phyloP scores from a whole-genome alignment of 2,797 vertebrate genomes.

The Poeciliopsis paucimaculata region DNA sequence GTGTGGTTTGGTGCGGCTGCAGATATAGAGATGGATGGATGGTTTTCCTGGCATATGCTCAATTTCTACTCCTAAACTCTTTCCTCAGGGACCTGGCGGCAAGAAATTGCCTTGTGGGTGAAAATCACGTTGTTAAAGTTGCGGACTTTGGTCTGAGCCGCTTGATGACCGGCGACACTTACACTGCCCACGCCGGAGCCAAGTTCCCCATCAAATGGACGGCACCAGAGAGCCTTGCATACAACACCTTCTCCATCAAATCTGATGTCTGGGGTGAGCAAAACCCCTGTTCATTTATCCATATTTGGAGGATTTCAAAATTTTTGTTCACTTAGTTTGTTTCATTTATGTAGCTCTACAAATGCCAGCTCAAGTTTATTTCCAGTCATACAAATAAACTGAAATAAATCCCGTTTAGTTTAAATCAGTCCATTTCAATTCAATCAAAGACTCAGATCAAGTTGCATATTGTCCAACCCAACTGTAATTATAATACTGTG shows the following conservation, averaged over 20 bases:
- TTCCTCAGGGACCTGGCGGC: constrained; percentile 92
- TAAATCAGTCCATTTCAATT: background rate
- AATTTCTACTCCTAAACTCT: background rate
- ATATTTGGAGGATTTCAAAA: background rate
- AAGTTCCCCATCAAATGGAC: constrained; percentile 99
- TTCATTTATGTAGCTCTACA: background rate
- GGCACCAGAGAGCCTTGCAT: constrained; percentile 96
- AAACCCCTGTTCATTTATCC: background rate
- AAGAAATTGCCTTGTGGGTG: constrained; percentile 96
- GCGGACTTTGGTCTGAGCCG: constrained; percentile 97
- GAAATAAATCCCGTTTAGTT: background rate
- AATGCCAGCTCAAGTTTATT: background rate
- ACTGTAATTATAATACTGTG: background rate
- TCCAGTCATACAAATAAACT: background rate
- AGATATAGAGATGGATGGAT: rapidly evolving
- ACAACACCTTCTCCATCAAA: constrained; percentile 98
- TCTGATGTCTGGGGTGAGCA: constrained; percentile 97
- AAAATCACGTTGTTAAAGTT: constrained; percentile 98
- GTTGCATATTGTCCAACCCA: background rate
- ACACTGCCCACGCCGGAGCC: constrained; percentile 96
- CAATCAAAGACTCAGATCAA: background rate
- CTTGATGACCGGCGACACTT: constrained; percentile 98
- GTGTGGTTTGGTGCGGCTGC: background rate
- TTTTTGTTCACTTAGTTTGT: background rate
- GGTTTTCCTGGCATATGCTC: background rate